A percentile compares a stretch with the other conserved stretches of the same genome.
These are phyloP conservation scores for Peromyscus melanophrys DNA, from an alignment of 2,797 vertebrate genomes.

Conservation along the genomic window DNA sequence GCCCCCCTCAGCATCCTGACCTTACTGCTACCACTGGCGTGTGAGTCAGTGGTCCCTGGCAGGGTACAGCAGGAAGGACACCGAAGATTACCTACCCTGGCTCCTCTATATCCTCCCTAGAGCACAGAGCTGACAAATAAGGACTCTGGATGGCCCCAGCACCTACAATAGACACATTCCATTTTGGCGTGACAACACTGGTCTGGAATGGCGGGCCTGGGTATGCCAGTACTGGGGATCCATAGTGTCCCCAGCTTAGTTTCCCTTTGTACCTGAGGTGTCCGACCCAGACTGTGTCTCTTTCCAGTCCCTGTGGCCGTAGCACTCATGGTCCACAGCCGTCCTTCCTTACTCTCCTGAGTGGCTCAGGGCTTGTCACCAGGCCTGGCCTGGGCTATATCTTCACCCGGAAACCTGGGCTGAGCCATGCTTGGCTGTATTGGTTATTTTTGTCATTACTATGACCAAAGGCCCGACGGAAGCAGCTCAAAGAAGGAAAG, in stretches of 20 bases:
- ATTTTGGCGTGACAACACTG: background rate
- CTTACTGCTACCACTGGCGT: background rate
- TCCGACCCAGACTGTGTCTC: background rate
- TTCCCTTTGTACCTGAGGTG: background rate
- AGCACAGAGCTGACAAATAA: background rate
- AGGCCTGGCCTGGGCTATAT: accelerated
- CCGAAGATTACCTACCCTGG: accelerated
- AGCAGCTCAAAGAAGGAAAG: background rate
- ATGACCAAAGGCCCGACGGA: background rate
- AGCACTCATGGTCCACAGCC: background rate
- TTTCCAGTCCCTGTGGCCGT: background rate
- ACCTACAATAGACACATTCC: background rate
- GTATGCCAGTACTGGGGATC: background rate
- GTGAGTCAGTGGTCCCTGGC: background rate
- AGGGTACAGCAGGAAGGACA: background rate
- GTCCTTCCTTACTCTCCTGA: background rate
- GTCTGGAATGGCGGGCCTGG: background rate
- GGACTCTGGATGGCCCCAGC: background rate
- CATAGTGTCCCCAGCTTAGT: background rate
- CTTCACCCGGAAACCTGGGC: background rate
- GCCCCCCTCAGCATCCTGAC: background rate
- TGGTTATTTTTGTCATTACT: background rate
- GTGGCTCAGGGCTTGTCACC: background rate
- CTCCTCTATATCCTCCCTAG: background rate
- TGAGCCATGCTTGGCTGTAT: background rate